A percentile compares a stretch with the other conserved stretches of the same genome.
Evolutionary conservation across 2,888 invertebrate genomes (phyloP).

Genomic region (Trichopoda pennipes): DNA sequence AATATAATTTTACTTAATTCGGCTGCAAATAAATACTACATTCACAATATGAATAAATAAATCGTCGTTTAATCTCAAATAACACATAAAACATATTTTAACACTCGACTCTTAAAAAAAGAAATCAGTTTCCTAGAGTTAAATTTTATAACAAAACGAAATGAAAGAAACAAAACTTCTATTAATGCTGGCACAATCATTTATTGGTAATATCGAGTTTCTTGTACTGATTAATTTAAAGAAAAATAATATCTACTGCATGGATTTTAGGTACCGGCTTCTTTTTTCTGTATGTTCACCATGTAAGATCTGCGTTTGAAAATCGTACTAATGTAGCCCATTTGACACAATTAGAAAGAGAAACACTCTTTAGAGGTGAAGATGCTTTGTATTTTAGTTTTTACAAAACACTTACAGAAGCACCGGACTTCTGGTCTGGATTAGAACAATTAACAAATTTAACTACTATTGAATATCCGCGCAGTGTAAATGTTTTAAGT

Average conservation of each 20-base stretch:
- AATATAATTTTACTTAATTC: slow-evolving; percentile 7
- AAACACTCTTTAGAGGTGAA: slow-evolving; percentile 92
- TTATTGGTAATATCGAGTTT: slow-evolving; percentile 76
- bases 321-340: slow-evolving; percentile 92
- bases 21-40: not conserved
- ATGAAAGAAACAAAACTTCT: slow-evolving; percentile 77
- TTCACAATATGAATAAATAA: slow-evolving; percentile 35
- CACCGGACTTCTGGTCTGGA: slow-evolving; percentile 84
- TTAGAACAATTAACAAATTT: slow-evolving; percentile 86
- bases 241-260: slow-evolving; percentile 7
- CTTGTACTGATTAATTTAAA: not conserved
- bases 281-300: slow-evolving; percentile 84
- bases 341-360: slow-evolving; percentile 89
- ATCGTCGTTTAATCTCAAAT: not conserved
- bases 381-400: slow-evolving; percentile 95
- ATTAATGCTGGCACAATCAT: slow-evolving; percentile 77
- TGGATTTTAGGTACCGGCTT: slow-evolving; percentile 83
- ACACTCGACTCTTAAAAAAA: slow-evolving; percentile 5
- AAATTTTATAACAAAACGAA: slow-evolving; percentile 53
- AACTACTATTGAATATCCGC: slow-evolving; percentile 90
- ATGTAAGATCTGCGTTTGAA: slow-evolving; percentile 88
- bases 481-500: slow-evolving; percentile 89
- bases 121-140: slow-evolving; percentile 4
- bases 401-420: slow-evolving; percentile 89
- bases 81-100: not conserved